phyloP scores from a whole-genome alignment of 2,888 invertebrate genomes.

The Caenorhabditis uteleia region DNA sequence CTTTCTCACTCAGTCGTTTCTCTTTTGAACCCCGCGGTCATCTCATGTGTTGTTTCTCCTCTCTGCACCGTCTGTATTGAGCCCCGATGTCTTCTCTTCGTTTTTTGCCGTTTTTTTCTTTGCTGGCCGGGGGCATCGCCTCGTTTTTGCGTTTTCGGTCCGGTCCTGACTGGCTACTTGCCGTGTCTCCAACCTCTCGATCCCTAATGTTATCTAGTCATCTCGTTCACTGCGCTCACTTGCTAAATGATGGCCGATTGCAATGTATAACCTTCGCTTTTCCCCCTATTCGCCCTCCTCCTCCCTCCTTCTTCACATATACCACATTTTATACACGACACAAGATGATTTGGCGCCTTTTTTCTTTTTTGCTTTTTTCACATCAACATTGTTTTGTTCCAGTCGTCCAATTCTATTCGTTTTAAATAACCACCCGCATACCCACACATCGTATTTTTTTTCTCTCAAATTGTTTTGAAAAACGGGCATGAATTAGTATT shows the following conservation, averaged over 20 bases:
- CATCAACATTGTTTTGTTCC: too few relatives aligned
- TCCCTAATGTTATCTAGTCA: neutral
- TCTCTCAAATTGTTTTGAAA: too few relatives aligned
- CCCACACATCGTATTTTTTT: too few relatives aligned
- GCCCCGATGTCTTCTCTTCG: slow-evolving; percentile 7
- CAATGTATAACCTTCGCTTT: slow-evolving; percentile 40
- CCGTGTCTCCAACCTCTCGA: slow-evolving; percentile 15
- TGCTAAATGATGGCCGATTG: slow-evolving; percentile 42
- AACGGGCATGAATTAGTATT: too few relatives aligned
- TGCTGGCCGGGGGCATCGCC: neutral
- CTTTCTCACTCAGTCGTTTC: slow-evolving; percentile 24
- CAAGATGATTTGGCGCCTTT: slow-evolving; percentile 39
- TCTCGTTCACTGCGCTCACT: slow-evolving; percentile 29
- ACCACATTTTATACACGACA: slow-evolving; percentile 21
- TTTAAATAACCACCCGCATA: neutral
- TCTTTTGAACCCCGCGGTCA: too few relatives aligned
- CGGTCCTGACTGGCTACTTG: slow-evolving; percentile 34
- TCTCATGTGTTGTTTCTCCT: too few relatives aligned
- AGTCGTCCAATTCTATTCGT: neutral
- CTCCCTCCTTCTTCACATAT: neutral
- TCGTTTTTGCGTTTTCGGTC: too few relatives aligned
- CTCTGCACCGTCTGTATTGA: slow-evolving; percentile 22
- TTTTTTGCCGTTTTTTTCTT: neutral
- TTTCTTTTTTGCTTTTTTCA: slow-evolving; percentile 17
- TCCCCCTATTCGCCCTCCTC: slow-evolving; percentile 12